Percentiles rank a stretch among this genome's conserved stretches.
These are phyloP conservation scores for Ophioninae sp. DNA, from an alignment of 2,888 invertebrate species.

Conservation along the genomic window DNA sequence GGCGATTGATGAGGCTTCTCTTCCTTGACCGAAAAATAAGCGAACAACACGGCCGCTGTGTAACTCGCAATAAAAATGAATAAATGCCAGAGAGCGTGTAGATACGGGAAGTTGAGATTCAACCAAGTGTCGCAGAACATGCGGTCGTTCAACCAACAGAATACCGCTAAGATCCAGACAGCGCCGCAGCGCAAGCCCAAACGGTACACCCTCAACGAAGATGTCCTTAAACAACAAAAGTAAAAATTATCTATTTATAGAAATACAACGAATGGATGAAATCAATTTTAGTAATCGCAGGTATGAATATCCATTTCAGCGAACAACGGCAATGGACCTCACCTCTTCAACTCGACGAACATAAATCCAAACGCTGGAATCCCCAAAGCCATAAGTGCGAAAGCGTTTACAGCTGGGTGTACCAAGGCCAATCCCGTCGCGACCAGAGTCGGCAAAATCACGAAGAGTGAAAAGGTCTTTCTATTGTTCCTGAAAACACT, in stretches of 20 bases:
- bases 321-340: not conserved
- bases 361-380: conserved; percentile 87
- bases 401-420: conserved; percentile 91
- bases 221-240: conserved; percentile 81
- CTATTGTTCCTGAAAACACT: conserved; percentile 85
- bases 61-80: conserved; percentile 91
- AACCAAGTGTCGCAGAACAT: conserved; percentile 91
- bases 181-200: conserved; percentile 87
- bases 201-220: conserved; percentile 86
- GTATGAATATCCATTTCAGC: not conserved
- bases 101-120: conserved; percentile 89
- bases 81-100: conserved; percentile 92
- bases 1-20: conserved; percentile 88
- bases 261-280: not conserved
- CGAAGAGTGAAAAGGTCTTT: conserved; percentile 84
- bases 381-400: conserved; percentile 89
- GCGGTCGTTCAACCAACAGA: conserved; percentile 90
- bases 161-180: conserved; percentile 87
- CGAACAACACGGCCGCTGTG: conserved; percentile 89
- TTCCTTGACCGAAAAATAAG: conserved; percentile 89
- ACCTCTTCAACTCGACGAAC: conserved; percentile 87
- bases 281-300: not conserved
- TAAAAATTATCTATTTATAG: not conserved
- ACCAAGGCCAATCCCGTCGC: conserved; percentile 87
- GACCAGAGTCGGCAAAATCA: conserved; percentile 83